phyloP scores from a whole-genome alignment of 2,113 vertebrate genomes.

The Upupa epops region DNA sequence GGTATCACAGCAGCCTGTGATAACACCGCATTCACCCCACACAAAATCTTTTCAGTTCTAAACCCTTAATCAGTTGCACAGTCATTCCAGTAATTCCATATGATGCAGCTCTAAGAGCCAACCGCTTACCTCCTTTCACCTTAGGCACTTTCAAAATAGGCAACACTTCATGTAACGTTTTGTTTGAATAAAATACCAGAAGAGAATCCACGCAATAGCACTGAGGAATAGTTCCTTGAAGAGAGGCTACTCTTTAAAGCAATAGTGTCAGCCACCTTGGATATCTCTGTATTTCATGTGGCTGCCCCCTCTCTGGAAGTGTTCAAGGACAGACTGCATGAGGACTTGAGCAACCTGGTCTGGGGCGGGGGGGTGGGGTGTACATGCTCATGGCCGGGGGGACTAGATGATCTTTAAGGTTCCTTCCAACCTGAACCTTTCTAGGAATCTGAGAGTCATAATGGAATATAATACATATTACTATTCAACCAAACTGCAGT shows the following conservation, averaged over 20 bases:
- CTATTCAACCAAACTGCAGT: neutral
- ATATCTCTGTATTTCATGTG: no score
- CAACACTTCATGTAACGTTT: neutral
- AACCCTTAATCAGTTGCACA: neutral
- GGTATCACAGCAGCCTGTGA: neutral
- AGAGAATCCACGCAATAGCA: neutral
- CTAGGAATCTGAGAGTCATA: no score
- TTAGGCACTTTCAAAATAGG: neutral
- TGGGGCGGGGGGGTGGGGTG: no score
- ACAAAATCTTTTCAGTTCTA: neutral
- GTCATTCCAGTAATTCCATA: neutral
- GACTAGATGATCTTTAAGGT: no score
- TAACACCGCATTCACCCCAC: neutral
- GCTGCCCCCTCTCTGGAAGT: no score
- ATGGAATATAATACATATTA: neutral
- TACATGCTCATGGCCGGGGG: no score
- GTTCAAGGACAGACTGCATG: no score
- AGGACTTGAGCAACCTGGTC: no score
- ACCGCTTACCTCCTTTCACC: neutral
- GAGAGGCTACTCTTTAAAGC: neutral
- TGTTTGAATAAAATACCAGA: neutral
- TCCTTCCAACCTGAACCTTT: no score
- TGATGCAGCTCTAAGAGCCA: neutral
- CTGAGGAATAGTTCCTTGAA: neutral
- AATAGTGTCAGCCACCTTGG: neutral